Percentiles rank a stretch among this genome's conserved stretches.
These are phyloP conservation scores for Pterocles orientalis DNA, from an alignment of 2,113 vertebrate genomes.

Conservation along the genomic window DNA sequence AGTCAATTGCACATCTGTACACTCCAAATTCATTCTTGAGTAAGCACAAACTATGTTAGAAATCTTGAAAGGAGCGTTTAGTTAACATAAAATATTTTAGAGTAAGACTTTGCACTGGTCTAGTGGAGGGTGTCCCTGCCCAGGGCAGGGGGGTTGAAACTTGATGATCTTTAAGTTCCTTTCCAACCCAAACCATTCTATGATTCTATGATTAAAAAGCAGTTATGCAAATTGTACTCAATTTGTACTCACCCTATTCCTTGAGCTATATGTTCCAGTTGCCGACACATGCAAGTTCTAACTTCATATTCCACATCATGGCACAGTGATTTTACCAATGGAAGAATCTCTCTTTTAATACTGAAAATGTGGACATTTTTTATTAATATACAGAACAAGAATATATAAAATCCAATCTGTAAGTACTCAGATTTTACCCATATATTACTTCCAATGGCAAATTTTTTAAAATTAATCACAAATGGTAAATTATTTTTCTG, in stretches of 20 bases:
- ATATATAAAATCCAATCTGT: neutral
- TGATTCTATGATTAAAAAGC: neutral
- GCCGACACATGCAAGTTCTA: constrained; percentile 90
- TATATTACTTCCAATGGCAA: neutral
- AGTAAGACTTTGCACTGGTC: neutral
- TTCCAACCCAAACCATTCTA: too few species aligned
- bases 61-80: neutral
- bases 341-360: constrained; percentile 91
- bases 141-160: too few species aligned
- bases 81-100: neutral
- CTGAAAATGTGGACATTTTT: constrained; percentile 65
- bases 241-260: constrained; percentile 84
- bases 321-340: constrained; percentile 89
- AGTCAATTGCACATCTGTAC: neutral
- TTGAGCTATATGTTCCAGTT: constrained; percentile 90
- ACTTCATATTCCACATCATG: constrained; percentile 93
- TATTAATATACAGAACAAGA: neutral
- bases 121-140: too few species aligned
- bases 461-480: neutral
- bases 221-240: constrained; percentile 45
- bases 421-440: neutral
- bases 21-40: neutral
- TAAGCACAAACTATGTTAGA: neutral
- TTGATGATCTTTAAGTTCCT: too few species aligned
- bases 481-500: neutral